These are phyloP conservation scores for Atta texana DNA, from an alignment of 1,140 invertebrate species.

Conservation along the genomic window DNA sequence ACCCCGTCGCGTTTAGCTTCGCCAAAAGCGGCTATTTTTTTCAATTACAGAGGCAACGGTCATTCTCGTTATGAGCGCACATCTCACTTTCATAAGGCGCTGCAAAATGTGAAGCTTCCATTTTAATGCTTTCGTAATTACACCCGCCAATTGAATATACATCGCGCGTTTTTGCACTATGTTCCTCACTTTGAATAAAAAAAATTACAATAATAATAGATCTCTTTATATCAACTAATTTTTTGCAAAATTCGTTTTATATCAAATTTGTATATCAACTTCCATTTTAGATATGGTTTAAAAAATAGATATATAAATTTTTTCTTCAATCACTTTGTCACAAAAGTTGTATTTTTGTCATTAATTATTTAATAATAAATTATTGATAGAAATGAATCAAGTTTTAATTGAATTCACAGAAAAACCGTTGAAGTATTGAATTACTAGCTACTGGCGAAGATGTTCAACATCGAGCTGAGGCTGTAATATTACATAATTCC, in stretches of 20 bases:
- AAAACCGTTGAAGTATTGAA: neutral
- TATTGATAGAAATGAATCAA: slow-evolving; percentile 1
- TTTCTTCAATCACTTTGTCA: neutral
- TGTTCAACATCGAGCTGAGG: slow-evolving; percentile 13
- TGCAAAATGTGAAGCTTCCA: slow-evolving; percentile 5
- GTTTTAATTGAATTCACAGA: neutral
- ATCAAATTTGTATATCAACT: neutral
- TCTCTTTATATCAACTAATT: neutral
- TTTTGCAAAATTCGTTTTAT: neutral
- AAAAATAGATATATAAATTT: neutral
- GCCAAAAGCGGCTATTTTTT: slow-evolving; percentile 48
- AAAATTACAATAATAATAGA: neutral
- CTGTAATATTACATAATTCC: slow-evolving; percentile 35
- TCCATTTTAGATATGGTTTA: neutral
- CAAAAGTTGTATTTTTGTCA: neutral
- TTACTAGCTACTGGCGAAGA: slow-evolving; percentile 25
- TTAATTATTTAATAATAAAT: neutral
- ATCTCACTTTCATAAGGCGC: slow-evolving; percentile 29
- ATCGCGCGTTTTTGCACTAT: neutral
- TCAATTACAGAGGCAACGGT: slow-evolving; percentile 37
- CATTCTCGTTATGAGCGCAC: slow-evolving; percentile 45
- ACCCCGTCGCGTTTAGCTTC: neutral
- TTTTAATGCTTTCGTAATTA: slow-evolving; percentile 50
- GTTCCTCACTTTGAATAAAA: neutral
- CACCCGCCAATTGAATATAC: slow-evolving; percentile 26